These are phyloP conservation scores for Brachionus koreanus DNA, from an alignment of 1,140 invertebrate genomes.

Conservation along the genomic window DNA sequence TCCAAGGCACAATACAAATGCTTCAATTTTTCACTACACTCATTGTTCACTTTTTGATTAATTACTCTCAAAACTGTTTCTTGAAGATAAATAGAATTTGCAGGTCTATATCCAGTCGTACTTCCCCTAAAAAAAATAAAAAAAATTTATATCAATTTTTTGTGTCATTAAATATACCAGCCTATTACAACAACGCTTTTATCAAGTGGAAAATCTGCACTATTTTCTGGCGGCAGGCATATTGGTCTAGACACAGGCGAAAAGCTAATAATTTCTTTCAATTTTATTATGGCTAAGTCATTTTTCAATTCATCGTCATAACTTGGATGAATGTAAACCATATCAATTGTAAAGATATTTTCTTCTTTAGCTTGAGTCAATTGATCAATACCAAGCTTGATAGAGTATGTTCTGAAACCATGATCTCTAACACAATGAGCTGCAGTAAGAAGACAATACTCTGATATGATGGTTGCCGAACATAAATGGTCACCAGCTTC, in stretches of 20 bases:
- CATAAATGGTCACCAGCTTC: neutral
- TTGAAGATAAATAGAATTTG: neutral
- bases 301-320: neutral
- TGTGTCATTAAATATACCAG: neutral
- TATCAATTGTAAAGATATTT: neutral
- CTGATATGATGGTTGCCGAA: neutral
- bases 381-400: neutral
- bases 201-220: neutral
- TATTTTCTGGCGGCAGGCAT: neutral
- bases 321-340: neutral
- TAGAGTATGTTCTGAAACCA: neutral
- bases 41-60: neutral
- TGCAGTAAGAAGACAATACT: neutral
- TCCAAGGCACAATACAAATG: constrained; percentile 5
- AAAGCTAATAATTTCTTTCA: neutral
- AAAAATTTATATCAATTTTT: neutral
- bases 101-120: neutral
- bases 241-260: neutral
- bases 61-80: constrained; percentile 17
- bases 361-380: neutral
- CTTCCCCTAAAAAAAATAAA: neutral
- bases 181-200: constrained; percentile 15
- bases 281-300: neutral
- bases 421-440: constrained; percentile 32
- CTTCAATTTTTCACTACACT: neutral